These are phyloP conservation scores for Microplitis demolitor DNA, from an alignment of 1,140 invertebrate genomes.

Conservation along the genomic window DNA sequence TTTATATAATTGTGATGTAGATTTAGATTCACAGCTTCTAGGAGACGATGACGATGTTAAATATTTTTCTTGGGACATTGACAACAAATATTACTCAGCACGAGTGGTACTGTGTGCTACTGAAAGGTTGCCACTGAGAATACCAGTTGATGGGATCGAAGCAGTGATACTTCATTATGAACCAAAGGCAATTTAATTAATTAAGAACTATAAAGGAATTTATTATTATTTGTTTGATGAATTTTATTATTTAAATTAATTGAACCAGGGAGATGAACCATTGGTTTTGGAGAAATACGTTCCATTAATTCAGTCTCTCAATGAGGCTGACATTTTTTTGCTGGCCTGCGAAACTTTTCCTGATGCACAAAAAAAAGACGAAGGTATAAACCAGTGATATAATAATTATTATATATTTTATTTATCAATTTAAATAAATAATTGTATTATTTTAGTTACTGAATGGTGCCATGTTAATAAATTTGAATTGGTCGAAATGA, in stretches of 20 bases:
- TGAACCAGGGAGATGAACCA: conserved; percentile 53
- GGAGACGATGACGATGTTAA: conserved; percentile 53
- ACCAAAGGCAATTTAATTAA: conserved; percentile 58
- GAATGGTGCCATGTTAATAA: conserved; percentile 70
- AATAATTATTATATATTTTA: not conserved
- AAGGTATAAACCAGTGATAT: conserved; percentile 35
- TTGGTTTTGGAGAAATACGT: conserved; percentile 43
- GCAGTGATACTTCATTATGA: conserved; percentile 68
- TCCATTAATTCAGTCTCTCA: conserved; percentile 37
- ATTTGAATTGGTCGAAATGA: conserved; percentile 78
- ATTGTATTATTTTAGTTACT: conserved; percentile 49
- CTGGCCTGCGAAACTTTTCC: conserved; percentile 53
- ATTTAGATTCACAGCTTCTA: conserved; percentile 50
- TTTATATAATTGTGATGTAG: conserved; percentile 53
- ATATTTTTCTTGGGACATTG: conserved; percentile 66
- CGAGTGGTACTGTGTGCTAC: conserved; percentile 64
- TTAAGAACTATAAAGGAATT: not conserved
- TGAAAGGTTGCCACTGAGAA: conserved; percentile 56
- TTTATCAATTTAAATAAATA: conserved; percentile 16
- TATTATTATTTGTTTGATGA: not conserved
- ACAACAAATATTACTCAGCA: conserved; percentile 73
- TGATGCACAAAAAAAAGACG: conserved; percentile 49
- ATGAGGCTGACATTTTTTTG: conserved; percentile 47
- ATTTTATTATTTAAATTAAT: conserved; percentile 22
- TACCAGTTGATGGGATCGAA: conserved; percentile 60